A percentile compares a stretch with the other conserved stretches of the same genome.
phyloP scores from a whole-genome alignment of 2,888 invertebrate genomes.

The Crioceris asparagi region DNA sequence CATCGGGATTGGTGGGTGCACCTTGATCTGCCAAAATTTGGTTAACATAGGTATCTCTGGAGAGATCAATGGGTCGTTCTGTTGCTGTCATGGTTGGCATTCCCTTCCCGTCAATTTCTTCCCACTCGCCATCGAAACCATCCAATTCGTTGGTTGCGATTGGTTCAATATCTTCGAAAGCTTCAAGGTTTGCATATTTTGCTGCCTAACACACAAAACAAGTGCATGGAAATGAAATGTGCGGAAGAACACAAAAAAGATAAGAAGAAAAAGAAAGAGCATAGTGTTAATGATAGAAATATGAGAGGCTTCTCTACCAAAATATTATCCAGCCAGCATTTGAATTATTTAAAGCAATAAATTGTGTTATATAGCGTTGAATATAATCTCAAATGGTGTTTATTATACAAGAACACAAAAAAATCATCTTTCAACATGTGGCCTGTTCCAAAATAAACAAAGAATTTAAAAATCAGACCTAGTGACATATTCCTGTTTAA shows the following conservation, averaged over 20 bases:
- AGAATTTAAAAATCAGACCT: no score
- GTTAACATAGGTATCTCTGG: conserved; percentile 29
- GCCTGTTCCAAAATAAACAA: no score
- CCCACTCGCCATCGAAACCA: conserved; percentile 13
- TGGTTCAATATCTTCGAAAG: conserved; percentile 24
- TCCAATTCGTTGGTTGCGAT: conserved; percentile 4
- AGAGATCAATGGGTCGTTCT: conserved; percentile 22
- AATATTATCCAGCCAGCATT: no score
- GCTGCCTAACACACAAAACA: conserved; percentile 23
- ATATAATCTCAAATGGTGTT: no score
- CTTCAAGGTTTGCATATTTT: conserved; percentile 25
- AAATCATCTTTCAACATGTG: no score
- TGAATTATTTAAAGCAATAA: no score
- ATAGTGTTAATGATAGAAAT: no score
- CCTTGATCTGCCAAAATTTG: conserved; percentile 23
- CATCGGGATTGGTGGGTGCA: conserved; percentile 31
- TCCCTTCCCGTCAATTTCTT: conserved; percentile 10
- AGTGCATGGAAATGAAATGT: conserved; percentile 29
- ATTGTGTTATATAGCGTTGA: no score
- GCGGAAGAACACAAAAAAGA: conserved; percentile 19
- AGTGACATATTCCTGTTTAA: no score
- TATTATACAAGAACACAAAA: no score
- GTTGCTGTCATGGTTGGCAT: not conserved
- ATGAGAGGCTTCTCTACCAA: no score
- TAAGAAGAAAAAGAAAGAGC: no score